These are phyloP conservation scores for Oryzias woworae DNA, from an alignment of 2,113 vertebrate species.

Conservation along the genomic window DNA sequence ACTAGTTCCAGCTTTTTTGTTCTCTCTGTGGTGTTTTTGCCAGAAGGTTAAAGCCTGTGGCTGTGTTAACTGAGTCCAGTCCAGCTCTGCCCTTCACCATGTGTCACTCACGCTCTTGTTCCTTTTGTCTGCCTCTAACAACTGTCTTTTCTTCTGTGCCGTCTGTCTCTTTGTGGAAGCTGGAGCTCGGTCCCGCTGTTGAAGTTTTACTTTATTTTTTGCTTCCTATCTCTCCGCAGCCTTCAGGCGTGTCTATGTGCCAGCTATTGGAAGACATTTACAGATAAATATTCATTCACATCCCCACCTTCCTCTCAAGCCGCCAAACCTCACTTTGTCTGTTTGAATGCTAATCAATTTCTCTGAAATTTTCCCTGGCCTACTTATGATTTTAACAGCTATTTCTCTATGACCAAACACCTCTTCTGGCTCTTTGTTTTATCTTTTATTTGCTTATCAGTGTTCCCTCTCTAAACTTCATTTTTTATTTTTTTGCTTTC, in stretches of 20 bases:
- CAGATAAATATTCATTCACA: conserved; percentile 68
- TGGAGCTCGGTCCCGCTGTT: conserved; percentile 19
- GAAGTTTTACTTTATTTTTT: not conserved
- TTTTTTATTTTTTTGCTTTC: not conserved
- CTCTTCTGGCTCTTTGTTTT: conserved; percentile 10
- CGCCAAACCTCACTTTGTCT: conserved; percentile 56
- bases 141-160: conserved; percentile 19
- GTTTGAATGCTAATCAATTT: conserved; percentile 76
- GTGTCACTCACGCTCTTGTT: conserved; percentile 27
- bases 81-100: conserved; percentile 31
- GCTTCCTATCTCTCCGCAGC: conserved; percentile 23
- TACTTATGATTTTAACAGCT: conserved; percentile 56
- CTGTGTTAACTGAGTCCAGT: conserved; percentile 38
- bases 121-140: conserved; percentile 16
- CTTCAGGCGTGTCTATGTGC: conserved; percentile 44
- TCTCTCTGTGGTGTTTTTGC: conserved; percentile 23
- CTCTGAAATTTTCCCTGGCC: conserved; percentile 63
- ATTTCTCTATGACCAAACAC: conserved; percentile 25
- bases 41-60: conserved; percentile 28
- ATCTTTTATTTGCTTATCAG: not conserved
- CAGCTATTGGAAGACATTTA: conserved; percentile 48
- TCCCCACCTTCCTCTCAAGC: not conserved
- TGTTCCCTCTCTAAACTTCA: not conserved
- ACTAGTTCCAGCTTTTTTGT: conserved; percentile 15
- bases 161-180: conserved; percentile 6